A percentile compares a stretch with the other conserved stretches of the same genome.
Conservation (phyloP, 2,888 invertebrate species). For the Anthoptus insignis region DNA sequence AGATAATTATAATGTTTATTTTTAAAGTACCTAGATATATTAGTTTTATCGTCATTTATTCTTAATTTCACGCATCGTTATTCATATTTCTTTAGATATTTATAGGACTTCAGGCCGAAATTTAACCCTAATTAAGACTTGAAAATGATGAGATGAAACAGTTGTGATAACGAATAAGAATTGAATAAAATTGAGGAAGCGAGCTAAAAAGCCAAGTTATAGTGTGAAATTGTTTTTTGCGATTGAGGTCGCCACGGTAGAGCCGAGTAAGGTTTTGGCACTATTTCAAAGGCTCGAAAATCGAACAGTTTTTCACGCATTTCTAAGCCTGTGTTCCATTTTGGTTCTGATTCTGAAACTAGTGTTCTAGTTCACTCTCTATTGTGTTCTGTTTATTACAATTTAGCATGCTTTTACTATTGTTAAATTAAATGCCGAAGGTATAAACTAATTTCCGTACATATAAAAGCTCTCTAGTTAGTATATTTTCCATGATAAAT, state of each 20-base stretch:
- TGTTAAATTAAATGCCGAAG: neutral
- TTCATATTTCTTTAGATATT: too few relatives aligned
- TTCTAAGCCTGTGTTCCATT: neutral
- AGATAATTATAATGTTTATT: neutral
- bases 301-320: neutral
- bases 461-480: too few relatives aligned
- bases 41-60: too few relatives aligned
- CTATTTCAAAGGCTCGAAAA: constrained; percentile 2
- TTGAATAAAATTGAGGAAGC: too few relatives aligned
- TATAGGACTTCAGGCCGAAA: too few relatives aligned
- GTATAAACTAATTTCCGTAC: neutral
- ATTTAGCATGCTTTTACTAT: neutral
- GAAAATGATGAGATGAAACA: too few relatives aligned
- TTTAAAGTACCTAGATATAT: too few relatives aligned
- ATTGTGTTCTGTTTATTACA: neutral
- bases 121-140: too few relatives aligned
- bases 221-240: neutral
- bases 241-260: neutral
- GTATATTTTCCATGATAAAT: too few relatives aligned
- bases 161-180: too few relatives aligned
- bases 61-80: too few relatives aligned
- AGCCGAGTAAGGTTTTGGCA: constrained; percentile 1
- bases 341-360: neutral
- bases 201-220: neutral
- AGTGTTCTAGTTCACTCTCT: neutral